A percentile compares a stretch with the other conserved stretches of the same genome.
phyloP scores from a whole-genome alignment of 2,888 invertebrate genomes.

The Stenolophus ochropezus region DNA sequence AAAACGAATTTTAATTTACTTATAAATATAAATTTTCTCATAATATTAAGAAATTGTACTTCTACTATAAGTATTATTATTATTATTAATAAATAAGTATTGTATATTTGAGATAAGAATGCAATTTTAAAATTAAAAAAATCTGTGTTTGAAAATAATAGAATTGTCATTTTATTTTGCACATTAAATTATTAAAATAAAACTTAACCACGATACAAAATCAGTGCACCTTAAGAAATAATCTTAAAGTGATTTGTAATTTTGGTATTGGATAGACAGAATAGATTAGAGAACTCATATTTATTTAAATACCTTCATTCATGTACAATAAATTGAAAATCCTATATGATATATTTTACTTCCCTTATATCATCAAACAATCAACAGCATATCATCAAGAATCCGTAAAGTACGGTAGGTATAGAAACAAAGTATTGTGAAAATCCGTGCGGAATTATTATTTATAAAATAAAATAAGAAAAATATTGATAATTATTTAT shows the following conservation, averaged over 20 bases:
- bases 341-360: conserved; percentile 37
- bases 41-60: background rate
- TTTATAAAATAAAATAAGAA: background rate
- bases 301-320: conserved; percentile 47
- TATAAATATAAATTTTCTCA: too few species aligned
- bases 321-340: conserved; percentile 46
- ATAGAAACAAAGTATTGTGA: too few species aligned
- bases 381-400: too few species aligned
- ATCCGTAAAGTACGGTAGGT: too few species aligned
- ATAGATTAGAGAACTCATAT: conserved; percentile 42
- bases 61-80: background rate
- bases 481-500: conserved; percentile 5
- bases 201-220: conserved; percentile 41
- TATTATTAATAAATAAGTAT: background rate
- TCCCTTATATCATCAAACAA: background rate
- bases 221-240: conserved; percentile 38
- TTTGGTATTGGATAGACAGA: conserved; percentile 55
- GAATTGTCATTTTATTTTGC: background rate
- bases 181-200: background rate
- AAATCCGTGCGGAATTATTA: too few species aligned
- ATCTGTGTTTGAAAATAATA: background rate
- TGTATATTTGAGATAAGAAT: background rate
- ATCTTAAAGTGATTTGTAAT: conserved; percentile 57
- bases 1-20: too few species aligned
- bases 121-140: background rate